Conservation (phyloP, 2,888 invertebrate genomes). For the Macrosiphum euphorbiae region DNA sequence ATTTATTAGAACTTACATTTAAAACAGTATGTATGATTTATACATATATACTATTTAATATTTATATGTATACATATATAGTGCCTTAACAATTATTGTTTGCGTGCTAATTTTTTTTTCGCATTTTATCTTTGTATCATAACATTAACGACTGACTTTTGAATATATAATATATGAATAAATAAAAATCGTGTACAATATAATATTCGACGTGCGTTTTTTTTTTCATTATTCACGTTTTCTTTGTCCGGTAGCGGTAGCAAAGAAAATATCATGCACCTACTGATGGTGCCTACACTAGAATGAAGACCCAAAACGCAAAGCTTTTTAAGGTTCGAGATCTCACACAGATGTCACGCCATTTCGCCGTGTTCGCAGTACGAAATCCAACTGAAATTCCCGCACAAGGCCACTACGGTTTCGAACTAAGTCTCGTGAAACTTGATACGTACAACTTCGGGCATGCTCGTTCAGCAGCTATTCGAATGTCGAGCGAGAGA, state of each 20-base stretch:
- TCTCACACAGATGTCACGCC: not conserved
- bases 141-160: constrained; percentile 65
- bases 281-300: not conserved
- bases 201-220: constrained; percentile 1
- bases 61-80: constrained; percentile 25
- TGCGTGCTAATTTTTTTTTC: constrained; percentile 60
- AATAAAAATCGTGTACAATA: constrained; percentile 42
- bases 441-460: not conserved
- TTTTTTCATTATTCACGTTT: not conserved
- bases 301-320: not conserved
- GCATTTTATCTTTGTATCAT: constrained; percentile 62
- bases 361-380: not conserved
- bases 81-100: constrained; percentile 62
- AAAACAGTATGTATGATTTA: not conserved
- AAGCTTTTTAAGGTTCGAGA: not conserved
- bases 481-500: not conserved
- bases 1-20: constrained; percentile 53
- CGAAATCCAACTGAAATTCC: not conserved
- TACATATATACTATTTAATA: not conserved
- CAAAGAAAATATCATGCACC: not conserved
- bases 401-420: not conserved
- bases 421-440: not conserved
- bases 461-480: not conserved
- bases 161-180: constrained; percentile 44
- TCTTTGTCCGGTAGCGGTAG: not conserved